A percentile compares a stretch with the other conserved stretches of the same genome.
Evolutionary conservation across 2,113 vertebrate genomes (phyloP).

Genomic region (Ammodytes dubius): DNA sequence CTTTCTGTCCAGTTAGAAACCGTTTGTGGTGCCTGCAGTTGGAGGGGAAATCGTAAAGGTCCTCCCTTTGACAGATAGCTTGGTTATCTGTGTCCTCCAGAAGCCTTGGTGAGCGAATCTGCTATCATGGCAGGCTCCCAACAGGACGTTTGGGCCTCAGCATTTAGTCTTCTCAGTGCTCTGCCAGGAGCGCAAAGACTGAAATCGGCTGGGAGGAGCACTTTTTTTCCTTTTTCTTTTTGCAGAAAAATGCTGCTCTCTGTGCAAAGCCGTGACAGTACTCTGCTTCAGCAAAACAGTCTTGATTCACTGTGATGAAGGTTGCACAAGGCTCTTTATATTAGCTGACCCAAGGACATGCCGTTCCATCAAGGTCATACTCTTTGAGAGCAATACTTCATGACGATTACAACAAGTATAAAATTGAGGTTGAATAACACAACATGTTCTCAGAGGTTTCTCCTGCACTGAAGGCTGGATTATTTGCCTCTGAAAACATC

Average conservation of each 20-base stretch:
- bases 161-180: slow-evolving; percentile 35
- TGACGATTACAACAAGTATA: background rate
- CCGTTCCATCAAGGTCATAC: slow-evolving; percentile 20
- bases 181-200: slow-evolving; percentile 52
- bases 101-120: slow-evolving; percentile 36
- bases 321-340: slow-evolving; percentile 16
- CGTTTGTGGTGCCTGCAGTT: background rate
- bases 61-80: slow-evolving; percentile 30
- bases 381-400: background rate
- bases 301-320: slow-evolving; percentile 4
- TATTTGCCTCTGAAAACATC: background rate
- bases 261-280: slow-evolving; percentile 13
- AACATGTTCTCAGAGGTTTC: background rate
- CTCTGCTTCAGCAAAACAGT: slow-evolving; percentile 11
- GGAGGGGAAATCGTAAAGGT: slow-evolving; percentile 13
- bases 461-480: background rate
- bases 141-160: slow-evolving; percentile 57
- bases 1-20: slow-evolving; percentile 15
- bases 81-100: slow-evolving; percentile 68
- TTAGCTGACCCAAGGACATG: slow-evolving; percentile 30
- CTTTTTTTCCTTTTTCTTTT: slow-evolving; percentile 30
- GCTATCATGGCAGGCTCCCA: slow-evolving; percentile 54
- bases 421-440: background rate
- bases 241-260: slow-evolving; percentile 44
- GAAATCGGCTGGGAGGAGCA: slow-evolving; percentile 41